Conservation (phyloP, 2,113 vertebrate species). For the Oceanites oceanicus region DNA sequence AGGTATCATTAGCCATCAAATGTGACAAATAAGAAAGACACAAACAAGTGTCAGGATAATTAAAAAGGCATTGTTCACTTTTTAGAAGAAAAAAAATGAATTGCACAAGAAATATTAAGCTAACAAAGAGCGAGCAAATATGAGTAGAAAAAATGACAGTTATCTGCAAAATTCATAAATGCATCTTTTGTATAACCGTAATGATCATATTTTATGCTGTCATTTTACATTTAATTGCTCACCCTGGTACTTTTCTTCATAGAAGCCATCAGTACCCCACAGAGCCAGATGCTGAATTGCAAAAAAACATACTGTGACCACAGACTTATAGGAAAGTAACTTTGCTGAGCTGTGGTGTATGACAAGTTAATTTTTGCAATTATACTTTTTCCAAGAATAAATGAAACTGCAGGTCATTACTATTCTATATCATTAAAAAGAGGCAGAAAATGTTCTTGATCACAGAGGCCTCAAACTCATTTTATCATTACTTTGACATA, state of each 20-base stretch:
- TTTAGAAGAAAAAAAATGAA: slow-evolving; percentile 78
- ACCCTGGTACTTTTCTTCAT: slow-evolving; percentile 81
- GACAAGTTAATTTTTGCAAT: slow-evolving; percentile 87
- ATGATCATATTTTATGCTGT: slow-evolving; percentile 92
- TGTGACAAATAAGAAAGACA: slow-evolving; percentile 77
- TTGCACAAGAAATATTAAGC: slow-evolving; percentile 82
- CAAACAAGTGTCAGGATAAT: slow-evolving; percentile 78
- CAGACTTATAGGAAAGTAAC: slow-evolving; percentile 79
- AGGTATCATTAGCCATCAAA: slow-evolving; percentile 75
- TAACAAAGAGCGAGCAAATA: slow-evolving; percentile 86
- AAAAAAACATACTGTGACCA: slow-evolving; percentile 85
- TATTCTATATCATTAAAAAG: slow-evolving; percentile 76
- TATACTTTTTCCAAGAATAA: slow-evolving; percentile 84
- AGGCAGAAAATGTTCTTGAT: slow-evolving; percentile 65
- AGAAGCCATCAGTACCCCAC: slow-evolving; percentile 87
- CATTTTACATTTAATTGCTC: slow-evolving; percentile 86
- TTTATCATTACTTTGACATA: slow-evolving; percentile 67
- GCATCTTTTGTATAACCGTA: slow-evolving; percentile 89
- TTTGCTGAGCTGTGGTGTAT: slow-evolving; percentile 81
- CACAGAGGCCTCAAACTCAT: slow-evolving; percentile 71
- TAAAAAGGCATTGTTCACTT: slow-evolving; percentile 79
- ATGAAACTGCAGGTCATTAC: slow-evolving; percentile 77
- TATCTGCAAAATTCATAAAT: slow-evolving; percentile 93
- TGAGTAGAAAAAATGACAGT: slow-evolving; percentile 85
- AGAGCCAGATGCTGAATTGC: slow-evolving; percentile 85